phyloP scores from a whole-genome alignment of 2,113 vertebrate species.

The Orthonyx spaldingii region DNA sequence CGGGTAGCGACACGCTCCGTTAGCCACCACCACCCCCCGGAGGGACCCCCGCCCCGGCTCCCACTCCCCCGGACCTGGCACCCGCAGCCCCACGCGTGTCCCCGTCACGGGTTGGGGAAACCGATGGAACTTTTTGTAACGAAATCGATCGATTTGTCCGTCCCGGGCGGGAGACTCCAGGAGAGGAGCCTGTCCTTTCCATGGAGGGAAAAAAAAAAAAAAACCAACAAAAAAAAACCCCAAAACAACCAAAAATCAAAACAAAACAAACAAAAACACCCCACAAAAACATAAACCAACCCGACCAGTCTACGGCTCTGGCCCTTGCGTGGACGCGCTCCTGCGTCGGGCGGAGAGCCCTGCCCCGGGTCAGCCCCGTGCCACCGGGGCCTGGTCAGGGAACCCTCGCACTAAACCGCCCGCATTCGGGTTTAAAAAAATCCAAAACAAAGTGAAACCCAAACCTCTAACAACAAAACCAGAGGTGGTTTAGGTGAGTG shows the following conservation, averaged over 20 bases:
- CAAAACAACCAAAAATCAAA: background rate
- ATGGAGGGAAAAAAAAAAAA: accelerated
- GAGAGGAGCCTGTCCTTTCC: background rate
- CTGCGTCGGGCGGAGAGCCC: no score
- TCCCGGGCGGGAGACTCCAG: background rate
- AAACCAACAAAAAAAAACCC: no score
- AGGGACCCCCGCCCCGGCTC: no score
- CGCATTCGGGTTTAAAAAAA: background rate
- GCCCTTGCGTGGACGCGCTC: background rate
- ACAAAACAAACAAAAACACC: no score
- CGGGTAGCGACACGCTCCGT: background rate
- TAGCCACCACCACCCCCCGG: background rate
- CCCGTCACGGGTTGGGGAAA: background rate
- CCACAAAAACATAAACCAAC: no score
- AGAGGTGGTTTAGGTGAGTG: background rate
- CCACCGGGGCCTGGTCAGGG: background rate
- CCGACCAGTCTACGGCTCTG: no score
- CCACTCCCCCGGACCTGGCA: background rate
- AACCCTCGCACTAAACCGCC: background rate
- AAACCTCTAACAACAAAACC: background rate
- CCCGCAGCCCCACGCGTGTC: background rate
- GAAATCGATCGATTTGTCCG: background rate
- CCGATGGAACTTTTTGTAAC: background rate
- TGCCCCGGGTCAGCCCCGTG: background rate
- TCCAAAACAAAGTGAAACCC: background rate